Evolutionary conservation across 2,888 invertebrate genomes (phyloP), one percentile per base, ranked within the genome.

Genomic region (Melikaiella ostensackeni): DNA sequence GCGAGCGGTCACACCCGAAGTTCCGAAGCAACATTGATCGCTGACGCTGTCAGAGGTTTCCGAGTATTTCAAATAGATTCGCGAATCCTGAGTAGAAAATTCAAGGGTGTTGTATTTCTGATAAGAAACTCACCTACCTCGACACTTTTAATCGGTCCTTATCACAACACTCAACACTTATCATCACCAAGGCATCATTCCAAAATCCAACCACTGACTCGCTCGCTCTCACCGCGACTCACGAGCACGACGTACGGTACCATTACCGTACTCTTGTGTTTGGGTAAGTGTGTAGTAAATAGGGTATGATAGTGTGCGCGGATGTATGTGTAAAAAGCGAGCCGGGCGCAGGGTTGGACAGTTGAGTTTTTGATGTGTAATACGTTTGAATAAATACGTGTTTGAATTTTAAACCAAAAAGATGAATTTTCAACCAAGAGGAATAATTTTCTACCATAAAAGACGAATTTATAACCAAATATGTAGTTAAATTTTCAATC

Each of bases 1-100:
- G 78, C 85, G 86, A 70, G 77, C 85, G 86, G 88, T 85, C 89
- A 89, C 89, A 89, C 89, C 89, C 89, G 89, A 74, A 76, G 66
- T 77, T 88, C 89, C 89, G 89, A 74, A 76, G 66, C 77, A 83
- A 83, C 88, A 88, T 88, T 84, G 88, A 88, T 88, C 88, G 88
- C 77, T 76, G 78, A 80, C 80, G 85, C 83, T 82, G 62, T 66
- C 66, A 33, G 38, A 38, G 19, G 16, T 77, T 46, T 46, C 19
- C 19, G 8, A 30, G 19, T 27, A 16, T 70, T 70, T n/a, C 24
- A 16, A 64, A 21, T 1, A 24, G 24, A 64, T n/a, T n/a, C 38
- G 21, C 11, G 42, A 42, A 38, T 42, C 63, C 11, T 13, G 42
- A 24, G 38, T 0, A 7, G 11, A 42, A n/a, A 70, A 70, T 46